Evolutionary conservation across 23 tunicate genomes (phyloP), one percentile per base, ranked within the genome.

Genomic region (Botrylloides violaceus): DNA sequence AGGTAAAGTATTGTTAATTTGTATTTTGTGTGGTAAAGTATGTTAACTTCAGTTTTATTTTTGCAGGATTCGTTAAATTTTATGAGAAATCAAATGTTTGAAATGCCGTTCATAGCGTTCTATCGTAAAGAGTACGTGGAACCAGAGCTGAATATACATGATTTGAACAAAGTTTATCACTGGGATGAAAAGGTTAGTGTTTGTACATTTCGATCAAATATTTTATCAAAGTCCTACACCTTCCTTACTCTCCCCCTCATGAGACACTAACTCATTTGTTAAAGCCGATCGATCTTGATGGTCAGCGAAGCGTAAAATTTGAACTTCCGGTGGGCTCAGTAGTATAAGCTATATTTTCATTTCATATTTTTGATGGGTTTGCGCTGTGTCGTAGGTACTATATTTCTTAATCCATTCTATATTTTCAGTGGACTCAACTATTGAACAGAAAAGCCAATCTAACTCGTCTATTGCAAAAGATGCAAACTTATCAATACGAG

Each of bases 401-500:
- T n/a, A n/a, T n/a, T n/a, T n/a, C n/a, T n/a, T n/a, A n/a, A n/a
- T n/a, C n/a, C n/a, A n/a, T n/a, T n/a, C n/a, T n/a, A n/a, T n/a
- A n/a, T n/a, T 63, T 68, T 31, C 79, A 90, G 97, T 90, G 97
- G 97, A 80, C 92, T 0, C 97, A 90, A 58, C 61, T 90, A 61
- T 72, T 78, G 78, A 79, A 62, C 62, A 58, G 97, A 27, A 90
- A 90, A 61, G 90, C 90, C 3, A 90, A 79, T 47, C 60, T 90
- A 35, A 90, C 85, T 19, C 34, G 97, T 30, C 72, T 95, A 15
- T 76, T 95, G 56, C 84, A 95, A 64, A 82, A 80, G 75, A 87
- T 95, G 99, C 92, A 87, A 48, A 80, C 88, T 20, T 95, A 66
- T 59, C 99, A 95, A 49, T 95, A 95, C 65, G 96, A 95, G 43